Evolutionary conservation across 2,888 invertebrate species (phyloP).

Genomic region (Tetragnatha montana): DNA sequence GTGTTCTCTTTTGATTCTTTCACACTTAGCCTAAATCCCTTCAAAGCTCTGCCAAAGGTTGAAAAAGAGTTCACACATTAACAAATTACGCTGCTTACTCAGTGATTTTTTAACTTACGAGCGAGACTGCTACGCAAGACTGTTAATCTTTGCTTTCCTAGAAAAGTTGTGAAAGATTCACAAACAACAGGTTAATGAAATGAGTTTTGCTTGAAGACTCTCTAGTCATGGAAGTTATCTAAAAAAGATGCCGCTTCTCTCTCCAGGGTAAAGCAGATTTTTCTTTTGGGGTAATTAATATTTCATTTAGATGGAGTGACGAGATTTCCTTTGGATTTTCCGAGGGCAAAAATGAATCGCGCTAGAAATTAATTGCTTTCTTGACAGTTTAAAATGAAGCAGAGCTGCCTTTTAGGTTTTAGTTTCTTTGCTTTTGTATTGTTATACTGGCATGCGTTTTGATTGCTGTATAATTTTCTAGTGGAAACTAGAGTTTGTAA

Average conservation of each 20-base stretch:
- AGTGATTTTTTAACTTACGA: constrained; percentile 6
- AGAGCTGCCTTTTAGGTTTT: not conserved
- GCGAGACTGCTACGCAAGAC: not conserved
- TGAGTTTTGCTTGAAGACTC: not conserved
- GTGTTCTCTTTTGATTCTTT: too few species aligned
- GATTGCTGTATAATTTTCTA: too few species aligned
- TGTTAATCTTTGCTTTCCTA: not conserved
- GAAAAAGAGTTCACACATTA: not conserved
- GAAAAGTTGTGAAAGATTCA: constrained; percentile 2
- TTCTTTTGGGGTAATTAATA: not conserved
- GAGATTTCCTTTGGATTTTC: not conserved
- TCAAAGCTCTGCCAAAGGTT: not conserved
- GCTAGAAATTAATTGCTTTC: not conserved
- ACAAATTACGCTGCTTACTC: constrained; percentile 6
- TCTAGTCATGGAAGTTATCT: not conserved
- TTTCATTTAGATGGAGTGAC: not conserved
- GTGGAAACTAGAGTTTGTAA: too few species aligned
- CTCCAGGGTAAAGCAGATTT: not conserved
- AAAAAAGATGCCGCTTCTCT: not conserved
- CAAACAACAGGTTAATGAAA: not conserved
- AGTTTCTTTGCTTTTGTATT: not conserved
- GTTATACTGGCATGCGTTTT: too few species aligned
- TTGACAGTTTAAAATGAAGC: not conserved
- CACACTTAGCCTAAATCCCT: too few species aligned
- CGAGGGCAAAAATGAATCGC: not conserved